A percentile compares a stretch with the other conserved stretches of the same genome.
Evolutionary conservation across 2,113 vertebrate species (phyloP).

Genomic region (Neolamprologus longior): DNA sequence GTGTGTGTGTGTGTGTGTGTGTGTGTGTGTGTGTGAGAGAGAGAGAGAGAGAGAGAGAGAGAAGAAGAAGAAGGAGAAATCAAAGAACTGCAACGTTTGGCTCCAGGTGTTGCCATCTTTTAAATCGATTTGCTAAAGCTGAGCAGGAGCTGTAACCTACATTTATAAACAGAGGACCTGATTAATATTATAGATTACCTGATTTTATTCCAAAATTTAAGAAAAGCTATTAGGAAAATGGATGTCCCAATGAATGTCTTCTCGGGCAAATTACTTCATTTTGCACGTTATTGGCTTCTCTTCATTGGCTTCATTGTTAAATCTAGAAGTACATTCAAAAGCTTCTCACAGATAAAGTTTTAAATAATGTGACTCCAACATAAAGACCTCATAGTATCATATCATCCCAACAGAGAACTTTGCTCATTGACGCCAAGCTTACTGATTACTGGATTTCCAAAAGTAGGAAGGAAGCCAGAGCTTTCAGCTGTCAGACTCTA

Average conservation of each 20-base stretch:
- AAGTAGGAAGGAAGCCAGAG: background rate
- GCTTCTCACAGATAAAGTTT: background rate
- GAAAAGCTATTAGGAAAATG: slow-evolving; percentile 6
- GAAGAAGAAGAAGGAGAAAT: background rate
- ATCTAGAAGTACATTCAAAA: background rate
- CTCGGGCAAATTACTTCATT: background rate
- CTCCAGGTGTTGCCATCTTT: background rate
- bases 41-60: background rate
- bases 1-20: background rate
- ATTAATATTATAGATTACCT: slow-evolving; percentile 8
- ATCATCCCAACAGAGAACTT: background rate
- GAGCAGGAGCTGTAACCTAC: background rate
- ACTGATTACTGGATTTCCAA: background rate
- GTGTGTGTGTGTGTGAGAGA: background rate
- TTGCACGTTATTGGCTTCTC: background rate
- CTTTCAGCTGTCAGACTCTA: background rate
- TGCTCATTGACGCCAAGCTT: background rate
- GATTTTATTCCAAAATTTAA: background rate
- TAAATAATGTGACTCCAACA: background rate
- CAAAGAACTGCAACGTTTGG: background rate
- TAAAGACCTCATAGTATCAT: background rate
- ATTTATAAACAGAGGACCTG: background rate
- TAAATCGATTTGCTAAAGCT: background rate
- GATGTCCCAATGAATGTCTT: background rate
- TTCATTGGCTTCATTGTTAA: background rate